These are phyloP conservation scores for Spermophilus dauricus DNA, from an alignment of 2,113 vertebrate genomes.

Conservation along the genomic window DNA sequence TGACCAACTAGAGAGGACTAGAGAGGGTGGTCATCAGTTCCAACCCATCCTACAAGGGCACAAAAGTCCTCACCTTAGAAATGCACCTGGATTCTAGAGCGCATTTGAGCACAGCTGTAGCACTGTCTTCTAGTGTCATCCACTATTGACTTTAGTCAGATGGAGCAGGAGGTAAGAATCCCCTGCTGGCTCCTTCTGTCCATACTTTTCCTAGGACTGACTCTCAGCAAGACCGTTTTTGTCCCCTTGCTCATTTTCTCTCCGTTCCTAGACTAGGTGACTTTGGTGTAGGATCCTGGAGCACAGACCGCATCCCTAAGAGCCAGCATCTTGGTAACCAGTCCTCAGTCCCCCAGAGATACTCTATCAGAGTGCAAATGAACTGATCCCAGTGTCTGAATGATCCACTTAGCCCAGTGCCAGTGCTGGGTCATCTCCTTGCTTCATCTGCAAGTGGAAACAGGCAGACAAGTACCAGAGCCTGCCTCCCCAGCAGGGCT, in stretches of 20 bases:
- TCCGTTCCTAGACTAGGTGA: not conserved
- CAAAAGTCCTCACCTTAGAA: not conserved
- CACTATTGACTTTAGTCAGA: not conserved
- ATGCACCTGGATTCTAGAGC: not conserved
- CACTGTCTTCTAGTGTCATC: not conserved
- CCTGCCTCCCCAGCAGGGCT: not conserved
- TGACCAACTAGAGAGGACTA: not conserved
- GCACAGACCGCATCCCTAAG: not conserved
- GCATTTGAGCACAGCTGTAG: not conserved
- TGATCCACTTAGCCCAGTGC: not conserved
- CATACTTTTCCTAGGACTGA: not conserved
- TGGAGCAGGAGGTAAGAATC: not conserved
- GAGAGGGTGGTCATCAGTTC: not conserved
- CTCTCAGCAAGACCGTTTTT: not conserved
- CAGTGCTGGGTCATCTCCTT: not conserved
- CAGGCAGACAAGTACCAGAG: not conserved
- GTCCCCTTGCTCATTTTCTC: not conserved
- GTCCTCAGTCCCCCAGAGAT: not conserved
- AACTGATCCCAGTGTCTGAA: not conserved
- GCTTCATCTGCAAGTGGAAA: not conserved
- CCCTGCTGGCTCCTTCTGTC: not conserved
- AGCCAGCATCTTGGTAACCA: not conserved
- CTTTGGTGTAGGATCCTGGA: not conserved
- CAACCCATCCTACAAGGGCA: not conserved
- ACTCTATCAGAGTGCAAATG: not conserved